A percentile compares a stretch with the other conserved stretches of the same genome.
Conservation (phyloP, 2,797 vertebrate genomes). For the Apogon talboti region DNA sequence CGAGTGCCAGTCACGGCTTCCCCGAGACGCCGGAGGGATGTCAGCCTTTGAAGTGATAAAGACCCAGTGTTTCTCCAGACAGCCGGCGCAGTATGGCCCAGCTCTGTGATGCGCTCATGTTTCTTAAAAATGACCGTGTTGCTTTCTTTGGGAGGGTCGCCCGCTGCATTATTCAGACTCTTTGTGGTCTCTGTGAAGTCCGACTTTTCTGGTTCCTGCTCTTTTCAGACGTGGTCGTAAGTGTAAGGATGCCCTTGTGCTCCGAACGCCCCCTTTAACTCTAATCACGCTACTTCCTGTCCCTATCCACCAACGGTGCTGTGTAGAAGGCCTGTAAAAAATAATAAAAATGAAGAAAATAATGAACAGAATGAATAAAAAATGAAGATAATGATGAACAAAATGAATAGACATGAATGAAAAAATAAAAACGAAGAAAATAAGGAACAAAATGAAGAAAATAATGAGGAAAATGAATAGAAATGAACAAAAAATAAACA, state of each 20-base stretch:
- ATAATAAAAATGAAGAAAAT: no score
- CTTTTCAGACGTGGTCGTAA: constrained; percentile 8
- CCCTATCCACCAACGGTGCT: no score
- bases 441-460: no score
- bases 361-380: no score
- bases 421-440: no score
- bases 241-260: constrained; percentile 22
- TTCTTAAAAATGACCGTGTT: constrained; percentile 64
- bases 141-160: constrained; percentile 38
- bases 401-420: no score
- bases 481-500: no score
- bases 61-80: constrained; percentile 71
- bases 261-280: background rate
- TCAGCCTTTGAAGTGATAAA: constrained; percentile 82
- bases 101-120: constrained; percentile 73
- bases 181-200: constrained; percentile 40
- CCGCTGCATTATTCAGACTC: constrained; percentile 36
- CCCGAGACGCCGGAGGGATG: constrained; percentile 71
- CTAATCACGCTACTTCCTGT: background rate
- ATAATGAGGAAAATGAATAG: no score
- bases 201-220: background rate
- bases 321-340: no score
- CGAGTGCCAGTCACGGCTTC: constrained; percentile 74
- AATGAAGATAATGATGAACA: no score
- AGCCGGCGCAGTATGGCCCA: constrained; percentile 60